Evolutionary conservation across 23 tunicate species (phyloP).

Genomic region (Clavelina lepadiformis): DNA sequence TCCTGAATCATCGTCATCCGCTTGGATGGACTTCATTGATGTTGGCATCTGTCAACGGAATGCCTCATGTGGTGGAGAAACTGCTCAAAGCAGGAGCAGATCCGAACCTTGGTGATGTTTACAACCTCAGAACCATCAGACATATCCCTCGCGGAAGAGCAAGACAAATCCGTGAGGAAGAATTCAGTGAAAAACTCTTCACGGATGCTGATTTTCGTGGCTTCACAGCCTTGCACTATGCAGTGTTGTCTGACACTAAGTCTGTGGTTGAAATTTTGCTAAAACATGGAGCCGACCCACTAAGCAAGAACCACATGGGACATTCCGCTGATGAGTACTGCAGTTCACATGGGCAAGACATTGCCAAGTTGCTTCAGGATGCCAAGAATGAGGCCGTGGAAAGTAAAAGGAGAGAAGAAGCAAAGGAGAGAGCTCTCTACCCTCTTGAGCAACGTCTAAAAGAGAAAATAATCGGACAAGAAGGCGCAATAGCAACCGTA

Average conservation of each 20-base stretch:
- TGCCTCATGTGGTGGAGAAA: constrained; percentile 8
- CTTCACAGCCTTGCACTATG: constrained; percentile 89
- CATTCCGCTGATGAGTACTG: constrained; percentile 56
- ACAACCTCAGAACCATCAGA: background rate
- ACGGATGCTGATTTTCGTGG: constrained; percentile 71
- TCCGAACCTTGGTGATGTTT: constrained; percentile 67
- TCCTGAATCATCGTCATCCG: constrained; percentile 49
- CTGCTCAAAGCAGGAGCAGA: constrained; percentile 82
- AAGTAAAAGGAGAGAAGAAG: constrained; percentile 24
- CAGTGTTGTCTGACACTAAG: constrained; percentile 45
- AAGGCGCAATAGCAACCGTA: constrained; percentile 69
- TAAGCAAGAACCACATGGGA: constrained; percentile 64
- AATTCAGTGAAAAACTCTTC: constrained; percentile 35
- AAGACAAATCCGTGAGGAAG: constrained; percentile 42
- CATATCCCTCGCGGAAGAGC: constrained; percentile 18
- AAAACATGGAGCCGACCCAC: constrained; percentile 70
- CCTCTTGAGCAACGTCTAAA: constrained; percentile 83
- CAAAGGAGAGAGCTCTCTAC: constrained; percentile 65
- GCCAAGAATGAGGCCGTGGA: constrained; percentile 39
- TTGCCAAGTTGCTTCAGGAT: constrained; percentile 15
- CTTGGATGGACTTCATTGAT: constrained; percentile 95
- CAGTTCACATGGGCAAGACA: constrained; percentile 17
- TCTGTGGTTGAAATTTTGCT: constrained; percentile 41
- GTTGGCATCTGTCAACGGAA: constrained; percentile 62
- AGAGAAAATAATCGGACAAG: constrained; percentile 93